Base-by-base conservation (phyloP, 1,140 invertebrate genomes). In the Sweltsa coloradensis region DNA sequence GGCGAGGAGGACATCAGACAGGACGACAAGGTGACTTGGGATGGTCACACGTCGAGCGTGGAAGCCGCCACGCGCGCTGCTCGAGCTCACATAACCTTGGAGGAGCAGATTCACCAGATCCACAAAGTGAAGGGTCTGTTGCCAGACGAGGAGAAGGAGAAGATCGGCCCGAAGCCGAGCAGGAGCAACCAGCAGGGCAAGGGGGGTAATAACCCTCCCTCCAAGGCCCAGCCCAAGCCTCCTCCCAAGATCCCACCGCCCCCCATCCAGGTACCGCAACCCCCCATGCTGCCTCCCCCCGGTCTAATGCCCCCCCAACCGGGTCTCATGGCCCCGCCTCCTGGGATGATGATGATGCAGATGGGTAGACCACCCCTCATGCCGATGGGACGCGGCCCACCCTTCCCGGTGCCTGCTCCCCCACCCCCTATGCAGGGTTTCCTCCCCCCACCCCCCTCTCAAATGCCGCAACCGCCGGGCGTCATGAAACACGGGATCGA, bases 61-160 rank as follows among this genome's bases (percentile, higher is more conserved):
- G 90, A 96, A 71, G 85, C 89, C 0, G 88, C 89, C 0, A 91
- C 90, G 0, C 66, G 89, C 40, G 89, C 89, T 11, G 93, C 94
- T 1, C 70, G 94, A 27, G 91, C 93, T 0, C 94, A 95, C 61
- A 95, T 97, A 50, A 94, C 93, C 2, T 73, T 97, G 16, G 93
- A 96, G 61, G 92, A 97, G 53, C 93, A 97, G 66, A 97, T 97
- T 59, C 89, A 93, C 65, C 89, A 95, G 63, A 97, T 97, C 59
- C 92, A 97, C 62, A 95, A 89, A 74, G 79, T 90, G 0, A 94
- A 97, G 66, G 92, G 92, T 7, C 69, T 96, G 4, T 64, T 97
- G 45, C 88, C 88, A 0, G 90, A 96, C 61, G 90, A 94, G 61
- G 89, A 94, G 57, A 94, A 94, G 56, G 91, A 96, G 52, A 89